Evolutionary conservation across 2,888 invertebrate species (phyloP).

Genomic region (Iphiclides podalirius): DNA sequence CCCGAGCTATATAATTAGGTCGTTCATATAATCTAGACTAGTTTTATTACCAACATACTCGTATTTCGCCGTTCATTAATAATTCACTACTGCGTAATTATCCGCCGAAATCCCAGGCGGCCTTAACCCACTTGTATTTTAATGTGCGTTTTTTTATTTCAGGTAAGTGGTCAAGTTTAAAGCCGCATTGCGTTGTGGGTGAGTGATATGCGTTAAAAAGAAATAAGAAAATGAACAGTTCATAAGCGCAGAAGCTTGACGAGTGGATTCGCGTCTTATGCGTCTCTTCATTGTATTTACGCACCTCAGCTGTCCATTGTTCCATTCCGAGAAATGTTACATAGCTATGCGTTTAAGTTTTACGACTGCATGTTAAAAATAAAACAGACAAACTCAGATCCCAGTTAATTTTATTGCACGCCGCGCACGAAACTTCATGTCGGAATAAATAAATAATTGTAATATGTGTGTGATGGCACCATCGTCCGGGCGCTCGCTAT

Average conservation of each 20-base stretch:
- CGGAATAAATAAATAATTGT: too few species aligned
- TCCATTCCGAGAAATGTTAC: not conserved
- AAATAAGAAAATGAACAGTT: not conserved
- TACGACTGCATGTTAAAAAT: too few species aligned
- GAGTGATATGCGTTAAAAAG: not conserved
- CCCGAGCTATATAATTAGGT: too few species aligned
- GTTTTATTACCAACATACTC: too few species aligned
- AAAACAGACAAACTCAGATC: too few species aligned
- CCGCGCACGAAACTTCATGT: too few species aligned
- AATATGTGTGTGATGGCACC: too few species aligned
- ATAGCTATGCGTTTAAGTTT: not conserved
- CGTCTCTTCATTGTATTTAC: not conserved
- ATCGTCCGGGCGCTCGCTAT: too few species aligned
- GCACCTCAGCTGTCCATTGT: not conserved
- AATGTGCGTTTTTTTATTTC: slow-evolving; percentile 6
- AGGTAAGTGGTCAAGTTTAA: slow-evolving; percentile 7
- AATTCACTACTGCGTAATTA: not conserved
- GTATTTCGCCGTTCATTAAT: not conserved
- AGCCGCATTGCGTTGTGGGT: not conserved
- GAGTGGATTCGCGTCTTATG: too few species aligned
- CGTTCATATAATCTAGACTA: too few species aligned
- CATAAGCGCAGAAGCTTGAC: too few species aligned
- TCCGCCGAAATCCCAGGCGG: not conserved
- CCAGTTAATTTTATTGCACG: too few species aligned
- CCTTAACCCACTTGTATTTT: slow-evolving; percentile 1